Evolutionary conservation across 2,113 vertebrate genomes (phyloP).

Genomic region (Myiozetetes cayanensis): DNA sequence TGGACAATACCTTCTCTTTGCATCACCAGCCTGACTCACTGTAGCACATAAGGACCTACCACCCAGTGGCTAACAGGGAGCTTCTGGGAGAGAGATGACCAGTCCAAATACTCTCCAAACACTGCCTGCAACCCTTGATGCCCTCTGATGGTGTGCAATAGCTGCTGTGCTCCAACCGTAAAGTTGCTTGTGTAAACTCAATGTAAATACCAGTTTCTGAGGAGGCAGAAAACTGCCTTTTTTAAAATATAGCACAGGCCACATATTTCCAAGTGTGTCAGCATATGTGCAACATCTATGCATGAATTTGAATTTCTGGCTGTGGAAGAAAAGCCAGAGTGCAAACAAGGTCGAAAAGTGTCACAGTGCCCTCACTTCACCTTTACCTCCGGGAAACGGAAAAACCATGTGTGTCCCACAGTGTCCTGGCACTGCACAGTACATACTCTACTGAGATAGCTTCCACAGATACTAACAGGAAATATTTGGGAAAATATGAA

Average conservation of each 20-base stretch:
- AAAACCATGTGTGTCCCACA: rapidly evolving
- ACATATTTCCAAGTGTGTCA: background rate
- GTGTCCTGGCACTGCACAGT: rapidly evolving
- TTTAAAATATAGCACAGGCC: background rate
- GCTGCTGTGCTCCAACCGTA: rapidly evolving
- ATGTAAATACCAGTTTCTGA: background rate
- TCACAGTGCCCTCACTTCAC: background rate
- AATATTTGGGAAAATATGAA: background rate
- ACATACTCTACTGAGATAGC: background rate
- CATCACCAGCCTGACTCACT: background rate
- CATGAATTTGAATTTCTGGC: background rate
- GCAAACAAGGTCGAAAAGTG: background rate
- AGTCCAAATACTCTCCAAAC: too few species aligned
- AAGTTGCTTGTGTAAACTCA: background rate
- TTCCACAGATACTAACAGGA: rapidly evolving
- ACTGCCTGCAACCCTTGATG: rapidly evolving
- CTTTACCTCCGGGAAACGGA: rapidly evolving
- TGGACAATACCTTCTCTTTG: too few species aligned
- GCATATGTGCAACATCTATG: background rate
- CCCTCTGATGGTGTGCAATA: background rate
- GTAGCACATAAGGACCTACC: background rate
- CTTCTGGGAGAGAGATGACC: background rate
- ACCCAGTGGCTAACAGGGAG: rapidly evolving
- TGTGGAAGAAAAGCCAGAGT: background rate
- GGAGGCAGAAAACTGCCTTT: background rate